Evolutionary conservation across 2,113 vertebrate genomes (phyloP).

Genomic region (Stigmatopora argus): DNA sequence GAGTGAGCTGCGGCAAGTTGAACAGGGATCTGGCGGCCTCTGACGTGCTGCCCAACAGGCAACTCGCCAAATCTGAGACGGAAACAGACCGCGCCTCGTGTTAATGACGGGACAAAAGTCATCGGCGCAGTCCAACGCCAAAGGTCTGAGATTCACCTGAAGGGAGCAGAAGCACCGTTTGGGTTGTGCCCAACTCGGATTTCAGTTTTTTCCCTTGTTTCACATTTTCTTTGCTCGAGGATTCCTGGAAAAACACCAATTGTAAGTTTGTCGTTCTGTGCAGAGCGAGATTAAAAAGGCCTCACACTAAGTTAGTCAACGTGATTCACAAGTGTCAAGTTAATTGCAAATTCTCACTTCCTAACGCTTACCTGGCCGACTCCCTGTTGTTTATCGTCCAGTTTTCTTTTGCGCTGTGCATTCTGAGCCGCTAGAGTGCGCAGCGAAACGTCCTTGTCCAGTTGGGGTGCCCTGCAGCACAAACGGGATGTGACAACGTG

Average conservation of each 20-base stretch:
- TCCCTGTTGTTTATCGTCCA: constrained; percentile 71
- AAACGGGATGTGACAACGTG: not conserved
- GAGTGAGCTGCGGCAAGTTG: constrained; percentile 84
- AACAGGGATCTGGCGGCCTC: constrained; percentile 69
- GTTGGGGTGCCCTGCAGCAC: constrained; percentile 68
- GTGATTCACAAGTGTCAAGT: too few species aligned
- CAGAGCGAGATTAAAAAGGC: too few species aligned
- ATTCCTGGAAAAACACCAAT: constrained; percentile 67
- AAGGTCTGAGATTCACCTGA: constrained; percentile 73
- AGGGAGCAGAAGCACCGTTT: constrained; percentile 85
- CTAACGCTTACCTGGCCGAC: constrained; percentile 78
- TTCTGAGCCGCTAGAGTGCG: constrained; percentile 81
- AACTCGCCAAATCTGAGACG: constrained; percentile 82
- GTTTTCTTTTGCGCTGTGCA: constrained; percentile 89
- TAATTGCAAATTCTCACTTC: too few species aligned
- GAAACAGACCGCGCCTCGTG: not conserved
- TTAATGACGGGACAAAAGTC: not conserved
- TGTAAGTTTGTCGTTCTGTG: not conserved
- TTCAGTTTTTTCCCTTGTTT: constrained; percentile 84
- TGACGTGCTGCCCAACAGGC: constrained; percentile 83
- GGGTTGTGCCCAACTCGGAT: constrained; percentile 68
- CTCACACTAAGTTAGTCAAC: too few species aligned
- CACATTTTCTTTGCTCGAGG: constrained; percentile 69
- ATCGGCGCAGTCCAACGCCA: not conserved
- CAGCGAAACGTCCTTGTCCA: constrained; percentile 78